phyloP scores from a whole-genome alignment of 2,113 vertebrate genomes.

The Oryctolagus cuniculus region DNA sequence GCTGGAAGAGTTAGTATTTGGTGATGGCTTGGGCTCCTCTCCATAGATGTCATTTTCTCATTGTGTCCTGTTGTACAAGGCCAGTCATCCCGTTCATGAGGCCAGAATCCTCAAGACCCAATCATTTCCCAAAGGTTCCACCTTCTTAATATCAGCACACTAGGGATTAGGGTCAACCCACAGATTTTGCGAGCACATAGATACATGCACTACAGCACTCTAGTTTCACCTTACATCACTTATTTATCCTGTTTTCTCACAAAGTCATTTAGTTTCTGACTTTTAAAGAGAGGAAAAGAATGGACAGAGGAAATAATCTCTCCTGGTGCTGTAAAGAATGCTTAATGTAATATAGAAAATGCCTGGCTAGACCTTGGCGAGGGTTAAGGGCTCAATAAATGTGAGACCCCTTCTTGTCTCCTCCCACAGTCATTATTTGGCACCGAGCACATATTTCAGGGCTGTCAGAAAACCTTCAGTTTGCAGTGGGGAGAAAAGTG shows the following conservation, averaged over 20 bases:
- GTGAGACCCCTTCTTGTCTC: not conserved
- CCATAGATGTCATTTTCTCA: not conserved
- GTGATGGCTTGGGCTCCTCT: not conserved
- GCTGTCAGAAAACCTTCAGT: not conserved
- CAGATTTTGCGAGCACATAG: not conserved
- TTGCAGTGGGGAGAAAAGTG: not conserved
- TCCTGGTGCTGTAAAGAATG: not conserved
- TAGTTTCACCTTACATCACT: not conserved
- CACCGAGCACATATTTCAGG: not conserved
- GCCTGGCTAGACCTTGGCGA: not conserved
- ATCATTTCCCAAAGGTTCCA: not conserved
- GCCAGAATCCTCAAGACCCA: not conserved
- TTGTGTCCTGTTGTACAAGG: not conserved
- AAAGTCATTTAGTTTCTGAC: constrained; percentile 24
- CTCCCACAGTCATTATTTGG: not conserved
- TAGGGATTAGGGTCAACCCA: not conserved
- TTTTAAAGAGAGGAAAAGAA: not conserved
- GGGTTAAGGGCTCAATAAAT: not conserved
- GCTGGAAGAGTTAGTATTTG: not conserved
- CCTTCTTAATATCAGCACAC: not conserved
- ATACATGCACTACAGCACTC: not conserved
- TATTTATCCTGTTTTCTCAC: not conserved
- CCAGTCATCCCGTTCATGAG: not conserved
- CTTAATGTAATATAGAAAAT: not conserved
- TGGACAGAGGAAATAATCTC: not conserved